These are phyloP conservation scores for Tiliacea aurago DNA, from an alignment of 2,888 invertebrate genomes.

Conservation along the genomic window DNA sequence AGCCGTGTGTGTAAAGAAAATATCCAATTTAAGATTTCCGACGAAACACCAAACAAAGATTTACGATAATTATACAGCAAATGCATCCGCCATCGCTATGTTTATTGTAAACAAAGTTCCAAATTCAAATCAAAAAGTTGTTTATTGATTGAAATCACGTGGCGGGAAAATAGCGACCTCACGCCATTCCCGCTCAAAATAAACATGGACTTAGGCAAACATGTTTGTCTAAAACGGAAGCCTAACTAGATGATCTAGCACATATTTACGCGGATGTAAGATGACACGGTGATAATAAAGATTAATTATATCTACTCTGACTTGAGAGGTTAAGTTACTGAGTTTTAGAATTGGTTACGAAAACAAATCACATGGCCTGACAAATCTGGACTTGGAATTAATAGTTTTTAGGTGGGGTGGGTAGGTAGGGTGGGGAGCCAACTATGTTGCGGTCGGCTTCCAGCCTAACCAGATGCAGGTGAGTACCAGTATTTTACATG, in stretches of 20 bases:
- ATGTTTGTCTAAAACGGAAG: slow-evolving; percentile 60
- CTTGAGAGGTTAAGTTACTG: neutral
- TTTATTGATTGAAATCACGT: slow-evolving; percentile 48
- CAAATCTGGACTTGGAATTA: too few species aligned
- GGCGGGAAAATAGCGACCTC: slow-evolving; percentile 32
- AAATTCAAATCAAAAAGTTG: slow-evolving; percentile 26
- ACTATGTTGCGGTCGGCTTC: too few species aligned
- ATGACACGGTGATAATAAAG: slow-evolving; percentile 7
- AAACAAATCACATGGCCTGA: neutral
- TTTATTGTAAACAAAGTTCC: slow-evolving; percentile 35
- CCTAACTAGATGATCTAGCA: slow-evolving; percentile 28
- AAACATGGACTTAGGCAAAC: slow-evolving; percentile 61
- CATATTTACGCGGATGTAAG: slow-evolving; percentile 11
- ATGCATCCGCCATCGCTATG: slow-evolving; percentile 7
- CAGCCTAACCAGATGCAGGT: too few species aligned
- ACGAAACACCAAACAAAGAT: slow-evolving; percentile 8
- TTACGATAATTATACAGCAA: slow-evolving; percentile 24
- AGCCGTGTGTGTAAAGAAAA: neutral
- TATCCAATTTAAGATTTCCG: neutral
- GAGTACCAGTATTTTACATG: too few species aligned
- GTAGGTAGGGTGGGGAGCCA: too few species aligned
- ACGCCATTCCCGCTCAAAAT: slow-evolving; percentile 35
- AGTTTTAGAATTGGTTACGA: neutral
- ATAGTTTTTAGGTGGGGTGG: too few species aligned
- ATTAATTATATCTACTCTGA: neutral